Percentiles rank a stretch among this genome's conserved stretches.
Conservation (phyloP, 2,888 invertebrate species). For the Pammene aurita region DNA sequence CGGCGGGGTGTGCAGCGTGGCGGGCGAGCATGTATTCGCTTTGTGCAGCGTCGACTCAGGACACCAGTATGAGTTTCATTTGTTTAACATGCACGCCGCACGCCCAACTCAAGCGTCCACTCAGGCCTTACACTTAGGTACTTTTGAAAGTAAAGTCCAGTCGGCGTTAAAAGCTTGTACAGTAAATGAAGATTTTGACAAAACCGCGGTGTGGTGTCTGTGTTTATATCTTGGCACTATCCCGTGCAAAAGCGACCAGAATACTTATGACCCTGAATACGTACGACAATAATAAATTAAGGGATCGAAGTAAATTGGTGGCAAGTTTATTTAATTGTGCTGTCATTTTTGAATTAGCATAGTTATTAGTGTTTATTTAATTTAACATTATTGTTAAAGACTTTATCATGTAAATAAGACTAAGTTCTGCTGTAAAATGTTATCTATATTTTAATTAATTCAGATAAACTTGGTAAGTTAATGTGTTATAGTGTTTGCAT, state of each 20-base stretch:
- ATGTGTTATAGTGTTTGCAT: not conserved
- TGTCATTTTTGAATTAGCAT: slow-evolving; percentile 71
- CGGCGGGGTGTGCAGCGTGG: too few species aligned
- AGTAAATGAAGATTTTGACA: not conserved
- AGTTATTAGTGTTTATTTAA: slow-evolving; percentile 67
- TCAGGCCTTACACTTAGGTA: too few species aligned
- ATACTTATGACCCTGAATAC: slow-evolving; percentile 43
- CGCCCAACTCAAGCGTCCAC: too few species aligned
- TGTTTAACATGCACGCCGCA: too few species aligned
- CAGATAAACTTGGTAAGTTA: slow-evolving; percentile 4
- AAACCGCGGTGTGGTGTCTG: not conserved
- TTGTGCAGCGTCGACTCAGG: too few species aligned
- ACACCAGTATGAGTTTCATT: too few species aligned
- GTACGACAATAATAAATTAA: slow-evolving; percentile 39
- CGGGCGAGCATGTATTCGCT: too few species aligned
- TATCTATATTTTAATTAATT: not conserved
- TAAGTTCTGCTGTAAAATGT: slow-evolving; percentile 6
- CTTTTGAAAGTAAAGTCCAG: too few species aligned
- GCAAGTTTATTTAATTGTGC: slow-evolving; percentile 50
- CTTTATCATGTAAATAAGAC: slow-evolving; percentile 24
- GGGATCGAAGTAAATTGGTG: slow-evolving; percentile 47
- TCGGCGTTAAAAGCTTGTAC: too few species aligned
- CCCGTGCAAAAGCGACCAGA: slow-evolving; percentile 42
- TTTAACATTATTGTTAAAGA: slow-evolving; percentile 43
- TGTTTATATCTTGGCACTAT: slow-evolving; percentile 19